Base-by-base conservation (phyloP, 2,797 vertebrate genomes). In the Phrynocephalus guinanensis region DNA sequence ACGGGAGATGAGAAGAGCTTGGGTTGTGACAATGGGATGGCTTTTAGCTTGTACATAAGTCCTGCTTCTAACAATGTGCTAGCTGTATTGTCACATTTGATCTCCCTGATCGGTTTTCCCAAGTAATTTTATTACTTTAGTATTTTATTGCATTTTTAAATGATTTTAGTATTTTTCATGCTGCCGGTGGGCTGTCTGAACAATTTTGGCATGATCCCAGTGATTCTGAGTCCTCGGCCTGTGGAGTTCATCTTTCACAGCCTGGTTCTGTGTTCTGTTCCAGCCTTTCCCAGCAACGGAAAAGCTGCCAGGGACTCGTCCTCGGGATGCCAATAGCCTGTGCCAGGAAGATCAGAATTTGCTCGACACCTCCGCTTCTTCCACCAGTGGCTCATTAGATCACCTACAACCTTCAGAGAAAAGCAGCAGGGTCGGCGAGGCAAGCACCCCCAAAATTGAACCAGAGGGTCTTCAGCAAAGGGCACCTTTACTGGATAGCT, bases 291-390 rank as follows among this genome's bases (percentile, higher is more conserved):
- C 90, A 52, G 44, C 88, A 0, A 3, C 85, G 0, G 94, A 94
- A n/a, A 94, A 94, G 28, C 82, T 78, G 11, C 5, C 60, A 22
- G 90, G 90, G 24, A 88, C 84, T 75, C 88, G 91, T 78, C 38
- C 8, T 13, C 92, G 91, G 50, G 87, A 84, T 52, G 75, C 85
- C n/a, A 44, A 11, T 3, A 80, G 48, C 1, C 90, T 79, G 70
- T 90, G 94, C 80, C 93, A 93, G 56, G 95, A 97, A 84, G 87
- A 96, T 20, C 93, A 95, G 87, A 93, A 81, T 50, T 95, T 96
- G 75, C 85, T 97, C 87, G 91, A 83, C 79, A 87, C 83, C 0
- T 90, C 92, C 0, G 88, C 84, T 0, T 95, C 95, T 52, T 73
- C 71, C 71, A 95, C 93, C 94, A 96, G 91, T 33, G 92, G 93